Evolutionary conservation across 2,113 vertebrate species (phyloP).

Genomic region (Bos indicus): DNA sequence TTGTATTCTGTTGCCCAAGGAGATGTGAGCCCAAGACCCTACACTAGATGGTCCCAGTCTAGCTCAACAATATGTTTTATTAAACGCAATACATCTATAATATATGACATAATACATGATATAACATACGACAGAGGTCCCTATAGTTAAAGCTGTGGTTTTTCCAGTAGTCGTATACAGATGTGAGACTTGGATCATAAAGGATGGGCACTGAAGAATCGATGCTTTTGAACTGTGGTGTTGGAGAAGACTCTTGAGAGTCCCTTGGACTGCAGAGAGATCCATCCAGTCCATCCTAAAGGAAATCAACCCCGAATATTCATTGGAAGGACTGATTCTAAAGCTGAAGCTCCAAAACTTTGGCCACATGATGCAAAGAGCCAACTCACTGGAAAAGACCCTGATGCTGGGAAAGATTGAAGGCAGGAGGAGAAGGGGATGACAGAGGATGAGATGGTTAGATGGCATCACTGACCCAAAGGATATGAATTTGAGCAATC

Average conservation of each 20-base stretch:
- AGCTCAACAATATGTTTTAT: background rate
- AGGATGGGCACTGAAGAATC: background rate
- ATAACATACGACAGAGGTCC: accelerated
- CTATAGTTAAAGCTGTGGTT: background rate
- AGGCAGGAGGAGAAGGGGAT: background rate
- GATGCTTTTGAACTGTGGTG: background rate
- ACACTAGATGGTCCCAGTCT: background rate
- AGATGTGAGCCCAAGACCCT: background rate
- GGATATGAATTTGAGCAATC: background rate
- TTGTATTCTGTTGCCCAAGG: background rate
- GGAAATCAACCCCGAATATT: background rate
- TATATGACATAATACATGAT: background rate
- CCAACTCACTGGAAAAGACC: background rate
- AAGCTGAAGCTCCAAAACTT: background rate
- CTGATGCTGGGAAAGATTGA: background rate
- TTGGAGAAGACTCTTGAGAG: background rate
- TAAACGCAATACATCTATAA: background rate
- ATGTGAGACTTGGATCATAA: background rate
- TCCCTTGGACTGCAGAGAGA: background rate
- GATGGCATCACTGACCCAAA: background rate
- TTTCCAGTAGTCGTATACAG: background rate
- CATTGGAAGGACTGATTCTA: background rate
- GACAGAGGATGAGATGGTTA: background rate
- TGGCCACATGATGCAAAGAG: background rate
- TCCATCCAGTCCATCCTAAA: background rate